Conservation (phyloP, 2,888 invertebrate genomes). For the Cosmopolites sordidus region DNA sequence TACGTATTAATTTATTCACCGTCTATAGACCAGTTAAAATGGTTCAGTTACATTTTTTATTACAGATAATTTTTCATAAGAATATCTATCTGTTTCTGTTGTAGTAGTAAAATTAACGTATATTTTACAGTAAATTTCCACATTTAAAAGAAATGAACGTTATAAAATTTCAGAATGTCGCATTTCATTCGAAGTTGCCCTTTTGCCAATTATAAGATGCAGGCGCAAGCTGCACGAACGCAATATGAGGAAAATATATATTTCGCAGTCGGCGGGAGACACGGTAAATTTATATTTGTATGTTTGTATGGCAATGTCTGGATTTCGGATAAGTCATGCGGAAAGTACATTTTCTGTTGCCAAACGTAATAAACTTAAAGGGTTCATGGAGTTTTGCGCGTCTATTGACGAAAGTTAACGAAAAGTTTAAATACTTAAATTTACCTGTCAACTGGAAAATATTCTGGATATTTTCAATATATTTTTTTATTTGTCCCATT, state of each 20-base stretch:
- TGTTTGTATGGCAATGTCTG: neutral
- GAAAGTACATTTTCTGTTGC: conserved; percentile 8
- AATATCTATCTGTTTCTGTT: neutral
- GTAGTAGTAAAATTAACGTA: neutral
- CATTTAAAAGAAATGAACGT: conserved; percentile 8
- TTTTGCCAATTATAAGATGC: conserved; percentile 16
- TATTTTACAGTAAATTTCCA: conserved; percentile 1
- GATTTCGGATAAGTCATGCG: conserved; percentile 4
- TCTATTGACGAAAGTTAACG: no score
- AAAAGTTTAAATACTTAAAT: no score
- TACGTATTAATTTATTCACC: no score
- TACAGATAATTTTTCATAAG: neutral
- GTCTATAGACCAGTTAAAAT: no score
- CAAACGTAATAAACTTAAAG: neutral
- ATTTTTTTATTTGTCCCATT: no score
- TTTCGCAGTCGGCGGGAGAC: no score
- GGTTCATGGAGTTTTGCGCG: neutral
- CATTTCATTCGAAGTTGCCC: conserved; percentile 20
- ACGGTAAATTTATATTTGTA: neutral
- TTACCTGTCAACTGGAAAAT: no score
- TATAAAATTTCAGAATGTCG: conserved; percentile 17
- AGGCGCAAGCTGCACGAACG: conserved; percentile 15
- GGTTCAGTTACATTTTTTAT: no score
- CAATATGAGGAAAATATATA: conserved; percentile 8
- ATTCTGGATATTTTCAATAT: no score